Evolutionary conservation across 1,140 invertebrate species (phyloP).

Genomic region (Hyles vespertilio): DNA sequence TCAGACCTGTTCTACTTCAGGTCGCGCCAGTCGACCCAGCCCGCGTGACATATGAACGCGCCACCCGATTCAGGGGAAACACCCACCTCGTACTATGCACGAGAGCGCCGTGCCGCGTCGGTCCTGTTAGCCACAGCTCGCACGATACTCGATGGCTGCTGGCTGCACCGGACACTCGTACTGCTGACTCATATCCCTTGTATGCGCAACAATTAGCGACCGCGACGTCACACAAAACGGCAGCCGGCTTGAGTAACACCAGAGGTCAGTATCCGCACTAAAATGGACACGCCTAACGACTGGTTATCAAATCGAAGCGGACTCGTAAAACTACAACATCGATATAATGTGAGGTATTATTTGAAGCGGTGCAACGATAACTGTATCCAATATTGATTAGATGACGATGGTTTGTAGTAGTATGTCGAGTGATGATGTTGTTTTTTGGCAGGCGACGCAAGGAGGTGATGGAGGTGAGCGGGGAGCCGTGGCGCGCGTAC

Average conservation of each 20-base stretch:
- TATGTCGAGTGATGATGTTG: not conserved
- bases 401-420: not conserved
- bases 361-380: slow-evolving; percentile 35
- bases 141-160: slow-evolving; percentile 4
- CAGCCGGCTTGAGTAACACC: slow-evolving; percentile 55
- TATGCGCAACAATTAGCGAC: slow-evolving; percentile 67
- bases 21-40: slow-evolving; percentile 57
- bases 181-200: slow-evolving; percentile 55
- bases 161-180: slow-evolving; percentile 42
- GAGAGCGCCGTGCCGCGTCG: slow-evolving; percentile 14
- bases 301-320: slow-evolving; percentile 71
- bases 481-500: slow-evolving; percentile 64
- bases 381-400: not conserved
- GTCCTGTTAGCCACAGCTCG: slow-evolving; percentile 11
- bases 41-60: slow-evolving; percentile 49
- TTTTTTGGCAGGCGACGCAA: slow-evolving; percentile 63
- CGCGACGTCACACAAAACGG: slow-evolving; percentile 54
- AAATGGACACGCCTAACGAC: slow-evolving; percentile 75
- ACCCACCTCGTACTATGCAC: not conserved
- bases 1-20: slow-evolving; percentile 72
- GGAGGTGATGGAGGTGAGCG: slow-evolving; percentile 67
- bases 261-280: slow-evolving; percentile 73
- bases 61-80: not conserved
- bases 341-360: slow-evolving; percentile 66
- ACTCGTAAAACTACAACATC: slow-evolving; percentile 66